Conservation (phyloP, 2,888 invertebrate genomes). For the Leptinotarsa juncta region DNA sequence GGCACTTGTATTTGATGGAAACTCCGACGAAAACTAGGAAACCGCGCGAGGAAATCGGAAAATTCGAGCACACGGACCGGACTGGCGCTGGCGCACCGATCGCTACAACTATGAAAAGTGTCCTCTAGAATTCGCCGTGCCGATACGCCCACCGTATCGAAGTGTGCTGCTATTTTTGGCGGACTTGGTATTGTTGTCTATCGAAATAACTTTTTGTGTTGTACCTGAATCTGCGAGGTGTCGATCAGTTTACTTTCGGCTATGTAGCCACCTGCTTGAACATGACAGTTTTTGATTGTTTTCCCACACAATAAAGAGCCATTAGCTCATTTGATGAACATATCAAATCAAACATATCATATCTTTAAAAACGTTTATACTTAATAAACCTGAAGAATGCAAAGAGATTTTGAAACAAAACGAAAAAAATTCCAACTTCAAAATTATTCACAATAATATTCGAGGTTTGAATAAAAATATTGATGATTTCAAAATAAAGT, state of each 20-base stretch:
- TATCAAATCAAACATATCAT: too few species aligned
- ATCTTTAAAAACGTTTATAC: too few species aligned
- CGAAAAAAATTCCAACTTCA: too few species aligned
- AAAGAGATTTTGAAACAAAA: too few species aligned
- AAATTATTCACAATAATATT: too few species aligned
- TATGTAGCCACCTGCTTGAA: background rate
- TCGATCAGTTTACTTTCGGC: background rate
- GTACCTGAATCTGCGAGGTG: conserved; percentile 12
- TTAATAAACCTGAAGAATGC: too few species aligned
- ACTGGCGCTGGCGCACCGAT: conserved; percentile 46
- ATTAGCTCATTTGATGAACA: too few species aligned
- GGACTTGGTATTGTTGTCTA: conserved; percentile 32
- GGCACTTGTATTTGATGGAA: conserved; percentile 51
- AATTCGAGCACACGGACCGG: conserved; percentile 36
- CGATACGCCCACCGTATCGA: conserved; percentile 47
- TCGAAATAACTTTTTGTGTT: conserved; percentile 22
- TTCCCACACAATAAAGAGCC: too few species aligned
- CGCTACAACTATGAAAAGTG: conserved; percentile 30
- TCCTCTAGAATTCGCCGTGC: conserved; percentile 35
- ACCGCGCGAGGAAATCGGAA: conserved; percentile 46
- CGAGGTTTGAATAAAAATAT: too few species aligned
- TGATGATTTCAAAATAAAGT: too few species aligned
- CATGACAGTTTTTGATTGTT: too few species aligned
- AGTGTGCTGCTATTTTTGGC: conserved; percentile 43
- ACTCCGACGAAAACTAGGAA: conserved; percentile 53